Evolutionary conservation across 2,888 invertebrate species (phyloP).

Genomic region (Leptinotarsa rubiginosa): DNA sequence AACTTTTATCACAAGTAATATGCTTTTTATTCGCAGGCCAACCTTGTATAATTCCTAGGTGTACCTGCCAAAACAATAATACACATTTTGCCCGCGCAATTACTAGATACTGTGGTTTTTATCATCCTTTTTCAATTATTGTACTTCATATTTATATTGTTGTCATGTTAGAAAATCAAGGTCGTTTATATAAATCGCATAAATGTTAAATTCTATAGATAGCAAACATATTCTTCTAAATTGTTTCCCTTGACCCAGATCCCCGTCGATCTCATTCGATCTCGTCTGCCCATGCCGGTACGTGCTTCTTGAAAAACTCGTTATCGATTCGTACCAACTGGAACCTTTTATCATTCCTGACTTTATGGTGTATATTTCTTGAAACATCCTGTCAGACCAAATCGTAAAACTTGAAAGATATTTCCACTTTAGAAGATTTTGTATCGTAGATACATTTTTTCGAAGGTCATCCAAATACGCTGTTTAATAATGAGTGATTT

Average conservation of each 20-base stretch:
- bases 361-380: background rate
- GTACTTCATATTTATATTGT: background rate
- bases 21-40: too few relatives aligned
- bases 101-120: background rate
- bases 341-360: background rate
- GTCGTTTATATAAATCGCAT: background rate
- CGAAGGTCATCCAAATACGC: too few relatives aligned
- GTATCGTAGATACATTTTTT: too few relatives aligned
- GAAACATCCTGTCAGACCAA: background rate
- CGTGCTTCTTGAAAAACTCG: background rate
- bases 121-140: background rate
- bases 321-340: background rate
- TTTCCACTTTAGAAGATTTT: too few relatives aligned
- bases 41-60: background rate
- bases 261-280: background rate
- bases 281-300: background rate
- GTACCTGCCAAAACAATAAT: background rate
- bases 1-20: too few relatives aligned
- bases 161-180: background rate
- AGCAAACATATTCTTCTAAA: background rate
- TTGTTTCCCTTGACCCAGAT: slow-evolving; percentile 2
- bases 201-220: background rate
- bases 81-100: background rate
- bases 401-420: too few relatives aligned
- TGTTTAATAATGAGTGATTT: too few relatives aligned